These are phyloP conservation scores for Plodia interpunctella DNA, from an alignment of 1,140 invertebrate genomes.

Conservation along the genomic window DNA sequence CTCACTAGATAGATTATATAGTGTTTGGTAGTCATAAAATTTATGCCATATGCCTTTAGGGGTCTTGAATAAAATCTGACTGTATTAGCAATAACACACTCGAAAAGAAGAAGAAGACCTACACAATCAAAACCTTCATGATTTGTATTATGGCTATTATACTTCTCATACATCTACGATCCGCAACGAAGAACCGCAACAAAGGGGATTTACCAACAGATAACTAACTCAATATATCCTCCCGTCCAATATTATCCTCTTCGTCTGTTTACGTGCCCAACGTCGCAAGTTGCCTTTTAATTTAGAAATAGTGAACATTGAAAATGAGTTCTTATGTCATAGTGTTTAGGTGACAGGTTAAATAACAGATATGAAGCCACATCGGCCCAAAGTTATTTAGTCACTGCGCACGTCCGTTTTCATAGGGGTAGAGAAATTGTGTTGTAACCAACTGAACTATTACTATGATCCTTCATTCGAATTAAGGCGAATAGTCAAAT, in stretches of 20 bases:
- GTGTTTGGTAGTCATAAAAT: too few relatives aligned
- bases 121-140: background rate
- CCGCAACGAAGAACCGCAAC: constrained; percentile 1
- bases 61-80: too few relatives aligned
- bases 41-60: too few relatives aligned
- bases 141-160: background rate
- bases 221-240: constrained; percentile 1
- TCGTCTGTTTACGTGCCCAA: constrained; percentile 3
- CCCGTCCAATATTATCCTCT: background rate
- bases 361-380: background rate
- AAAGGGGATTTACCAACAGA: constrained; percentile 6
- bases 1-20: too few relatives aligned
- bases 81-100: too few relatives aligned
- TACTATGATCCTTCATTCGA: background rate
- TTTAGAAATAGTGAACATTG: background rate
- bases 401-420: constrained; percentile 3
- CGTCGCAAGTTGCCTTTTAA: constrained; percentile 4
- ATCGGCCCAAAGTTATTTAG: background rate
- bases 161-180: background rate
- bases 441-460: background rate
- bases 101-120: too few relatives aligned
- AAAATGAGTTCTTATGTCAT: background rate
- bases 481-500: background rate
- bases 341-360: background rate
- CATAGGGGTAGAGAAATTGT: constrained; percentile 5